phyloP scores from a whole-genome alignment of 2,113 vertebrate species.

The Bombycilla garrulus region DNA sequence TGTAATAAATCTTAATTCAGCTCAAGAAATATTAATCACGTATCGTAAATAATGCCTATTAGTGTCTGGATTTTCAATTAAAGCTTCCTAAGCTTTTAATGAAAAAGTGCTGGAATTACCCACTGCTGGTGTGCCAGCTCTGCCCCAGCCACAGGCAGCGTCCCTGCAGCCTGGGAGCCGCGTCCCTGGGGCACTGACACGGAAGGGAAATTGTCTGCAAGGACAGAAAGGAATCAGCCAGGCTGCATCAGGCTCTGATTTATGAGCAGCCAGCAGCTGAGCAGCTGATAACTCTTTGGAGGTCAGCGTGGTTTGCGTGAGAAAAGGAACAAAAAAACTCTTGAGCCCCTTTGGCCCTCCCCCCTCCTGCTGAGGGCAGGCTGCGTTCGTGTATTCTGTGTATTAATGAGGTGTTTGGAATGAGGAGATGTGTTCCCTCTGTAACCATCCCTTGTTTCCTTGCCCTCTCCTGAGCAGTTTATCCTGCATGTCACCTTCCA shows the following conservation, averaged over 20 bases:
- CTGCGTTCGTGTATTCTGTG: rapidly evolving
- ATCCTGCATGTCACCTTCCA: neutral
- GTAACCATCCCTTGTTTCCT: neutral
- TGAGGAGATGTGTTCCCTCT: rapidly evolving
- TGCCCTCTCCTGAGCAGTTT: neutral
- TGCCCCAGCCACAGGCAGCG: rapidly evolving
- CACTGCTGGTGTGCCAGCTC: neutral
- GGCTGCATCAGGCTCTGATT: neutral
- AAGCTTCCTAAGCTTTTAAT: neutral
- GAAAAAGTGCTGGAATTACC: neutral
- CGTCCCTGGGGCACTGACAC: neutral
- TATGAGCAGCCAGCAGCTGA: neutral
- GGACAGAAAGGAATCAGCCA: neutral
- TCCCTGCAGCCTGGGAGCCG: neutral
- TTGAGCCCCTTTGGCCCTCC: neutral
- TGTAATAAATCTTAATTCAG: slow-evolving; percentile 15
- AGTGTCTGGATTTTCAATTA: neutral
- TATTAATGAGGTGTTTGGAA: neutral
- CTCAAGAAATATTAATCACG: neutral
- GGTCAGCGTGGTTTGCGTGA: neutral
- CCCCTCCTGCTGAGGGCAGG: neutral
- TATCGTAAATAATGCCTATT: slow-evolving; percentile 1
- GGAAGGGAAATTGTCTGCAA: neutral
- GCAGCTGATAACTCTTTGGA: neutral
- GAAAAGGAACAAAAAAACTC: neutral